Evolutionary conservation across 2,113 vertebrate genomes (phyloP).

Genomic region (Saimiri boliviensis): DNA sequence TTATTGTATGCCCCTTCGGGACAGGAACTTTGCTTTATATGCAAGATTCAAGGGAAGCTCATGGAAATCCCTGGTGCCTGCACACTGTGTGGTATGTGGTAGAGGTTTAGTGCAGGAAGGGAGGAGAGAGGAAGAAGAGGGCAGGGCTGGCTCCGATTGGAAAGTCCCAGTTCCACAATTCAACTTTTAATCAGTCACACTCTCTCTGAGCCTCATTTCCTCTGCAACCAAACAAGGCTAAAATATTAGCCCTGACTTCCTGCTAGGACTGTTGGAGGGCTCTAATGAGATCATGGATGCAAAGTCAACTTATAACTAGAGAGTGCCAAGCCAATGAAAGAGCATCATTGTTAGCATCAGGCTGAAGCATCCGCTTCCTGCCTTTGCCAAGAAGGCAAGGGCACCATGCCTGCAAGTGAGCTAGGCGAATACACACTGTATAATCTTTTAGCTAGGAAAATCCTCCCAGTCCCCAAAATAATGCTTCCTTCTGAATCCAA

Average conservation of each 20-base stretch:
- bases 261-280: background rate
- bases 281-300: background rate
- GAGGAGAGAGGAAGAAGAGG: background rate
- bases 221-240: background rate
- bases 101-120: background rate
- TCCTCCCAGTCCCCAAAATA: background rate
- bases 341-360: background rate
- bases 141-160: background rate
- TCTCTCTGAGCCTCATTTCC: background rate
- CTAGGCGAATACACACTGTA: background rate
- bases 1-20: background rate
- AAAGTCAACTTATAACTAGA: background rate
- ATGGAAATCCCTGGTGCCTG: background rate
- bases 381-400: background rate
- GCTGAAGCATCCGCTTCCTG: background rate
- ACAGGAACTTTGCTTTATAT: background rate
- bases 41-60: background rate
- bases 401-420: background rate
- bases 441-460: background rate
- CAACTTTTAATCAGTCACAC: background rate
- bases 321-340: background rate
- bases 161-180: background rate
- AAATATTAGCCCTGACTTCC: background rate
- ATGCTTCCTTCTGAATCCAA: background rate
- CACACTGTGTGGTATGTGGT: rapidly evolving